Evolutionary conservation across 2,888 invertebrate genomes (phyloP).

Genomic region (Apocheima hispidaria): DNA sequence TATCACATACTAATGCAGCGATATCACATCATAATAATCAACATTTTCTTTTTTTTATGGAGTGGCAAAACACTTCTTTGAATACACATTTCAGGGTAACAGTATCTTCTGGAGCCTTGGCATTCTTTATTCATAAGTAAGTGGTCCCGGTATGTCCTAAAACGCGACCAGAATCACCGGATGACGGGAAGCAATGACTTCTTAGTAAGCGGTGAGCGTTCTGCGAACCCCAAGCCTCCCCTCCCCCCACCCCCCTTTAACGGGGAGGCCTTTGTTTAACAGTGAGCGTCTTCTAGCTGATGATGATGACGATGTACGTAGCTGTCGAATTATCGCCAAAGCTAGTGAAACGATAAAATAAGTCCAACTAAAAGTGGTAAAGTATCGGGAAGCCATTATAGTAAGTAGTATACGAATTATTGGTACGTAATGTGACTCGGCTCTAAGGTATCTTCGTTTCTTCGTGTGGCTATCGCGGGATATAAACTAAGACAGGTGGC

Average conservation of each 20-base stretch:
- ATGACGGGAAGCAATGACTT: too few species aligned
- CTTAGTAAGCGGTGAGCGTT: too few species aligned
- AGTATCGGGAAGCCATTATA: constrained; percentile 38
- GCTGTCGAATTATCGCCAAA: constrained; percentile 35
- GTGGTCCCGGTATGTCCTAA: too few species aligned
- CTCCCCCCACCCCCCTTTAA: too few species aligned
- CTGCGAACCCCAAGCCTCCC: too few species aligned
- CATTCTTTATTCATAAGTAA: too few species aligned
- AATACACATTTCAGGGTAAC: constrained; percentile 8
- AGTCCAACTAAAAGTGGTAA: constrained; percentile 26
- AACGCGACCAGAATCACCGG: too few species aligned
- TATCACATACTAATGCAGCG: constrained; percentile 41
- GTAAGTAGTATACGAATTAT: constrained; percentile 40
- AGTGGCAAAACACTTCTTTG: constrained; percentile 8
- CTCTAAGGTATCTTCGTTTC: constrained; percentile 57
- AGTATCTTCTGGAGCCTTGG: neutral
- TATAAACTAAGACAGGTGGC: constrained; percentile 76
- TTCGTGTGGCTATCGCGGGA: constrained; percentile 67
- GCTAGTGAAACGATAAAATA: constrained; percentile 21
- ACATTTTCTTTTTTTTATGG: constrained; percentile 8
- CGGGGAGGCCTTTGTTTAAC: neutral
- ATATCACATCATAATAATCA: constrained; percentile 16
- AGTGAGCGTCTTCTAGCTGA: too few species aligned
- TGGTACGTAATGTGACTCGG: constrained; percentile 40
- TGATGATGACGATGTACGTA: too few species aligned